phyloP scores from a whole-genome alignment of 1,140 invertebrate genomes.

The Lepidurus couesii region DNA sequence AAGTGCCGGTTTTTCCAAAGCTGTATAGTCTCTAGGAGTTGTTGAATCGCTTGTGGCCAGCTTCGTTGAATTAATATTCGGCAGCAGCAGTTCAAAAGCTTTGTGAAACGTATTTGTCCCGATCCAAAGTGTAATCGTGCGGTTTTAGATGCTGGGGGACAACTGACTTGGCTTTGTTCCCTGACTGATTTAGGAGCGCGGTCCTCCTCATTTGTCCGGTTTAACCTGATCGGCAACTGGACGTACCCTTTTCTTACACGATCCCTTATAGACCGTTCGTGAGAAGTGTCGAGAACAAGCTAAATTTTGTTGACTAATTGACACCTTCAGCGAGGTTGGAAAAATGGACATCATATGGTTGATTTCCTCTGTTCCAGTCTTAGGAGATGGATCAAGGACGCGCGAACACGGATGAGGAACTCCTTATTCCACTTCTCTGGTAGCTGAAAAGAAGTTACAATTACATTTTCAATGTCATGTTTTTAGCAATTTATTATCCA shows the following conservation, averaged over 20 bases:
- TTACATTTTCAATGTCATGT: no score
- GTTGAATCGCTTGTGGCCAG: not conserved
- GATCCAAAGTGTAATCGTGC: not conserved
- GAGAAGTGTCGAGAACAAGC: not conserved
- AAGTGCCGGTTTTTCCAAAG: not conserved
- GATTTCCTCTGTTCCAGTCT: no score
- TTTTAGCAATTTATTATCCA: no score
- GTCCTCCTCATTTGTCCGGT: slow-evolving; percentile 3
- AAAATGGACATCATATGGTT: no score
- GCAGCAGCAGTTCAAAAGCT: not conserved
- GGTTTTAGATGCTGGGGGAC: not conserved
- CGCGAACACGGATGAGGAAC: no score
- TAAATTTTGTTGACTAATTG: not conserved
- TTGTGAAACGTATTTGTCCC: not conserved
- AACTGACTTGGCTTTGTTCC: not conserved
- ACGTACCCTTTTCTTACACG: not conserved
- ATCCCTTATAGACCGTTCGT: not conserved
- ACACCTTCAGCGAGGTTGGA: slow-evolving; percentile 3
- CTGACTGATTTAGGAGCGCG: not conserved
- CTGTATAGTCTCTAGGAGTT: not conserved
- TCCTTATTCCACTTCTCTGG: no score
- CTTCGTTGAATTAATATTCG: not conserved
- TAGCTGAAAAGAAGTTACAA: no score
- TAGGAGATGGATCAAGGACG: no score
- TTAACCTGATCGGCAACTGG: not conserved